A percentile compares a stretch with the other conserved stretches of the same genome.
Conservation (phyloP, 2,113 vertebrate species). For the Megaleporinus macrocephalus region DNA sequence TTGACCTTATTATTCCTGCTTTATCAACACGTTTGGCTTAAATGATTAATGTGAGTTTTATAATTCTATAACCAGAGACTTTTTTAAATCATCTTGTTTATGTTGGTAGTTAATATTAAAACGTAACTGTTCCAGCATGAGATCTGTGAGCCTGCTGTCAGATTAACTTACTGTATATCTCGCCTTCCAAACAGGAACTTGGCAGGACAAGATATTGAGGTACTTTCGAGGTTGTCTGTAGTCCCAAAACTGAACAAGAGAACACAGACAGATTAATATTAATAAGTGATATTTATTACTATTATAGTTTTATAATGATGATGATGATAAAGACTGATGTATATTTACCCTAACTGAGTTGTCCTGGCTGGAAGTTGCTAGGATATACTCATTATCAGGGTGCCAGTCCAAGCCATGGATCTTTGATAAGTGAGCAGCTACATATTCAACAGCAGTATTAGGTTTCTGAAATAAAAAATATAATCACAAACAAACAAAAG, state of each 20-base stretch:
- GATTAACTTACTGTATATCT: conserved; percentile 88
- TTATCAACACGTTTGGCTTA: too few species aligned
- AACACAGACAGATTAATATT: background rate
- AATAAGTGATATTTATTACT: background rate
- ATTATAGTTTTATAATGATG: too few species aligned
- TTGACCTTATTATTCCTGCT: too few species aligned
- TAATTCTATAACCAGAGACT: background rate
- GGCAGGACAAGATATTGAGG: conserved; percentile 93
- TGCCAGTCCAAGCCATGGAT: conserved; percentile 98
- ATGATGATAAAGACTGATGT: too few species aligned
- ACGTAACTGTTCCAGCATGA: too few species aligned
- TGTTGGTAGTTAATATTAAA: too few species aligned
- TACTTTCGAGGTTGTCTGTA: conserved; percentile 96
- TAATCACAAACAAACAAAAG: background rate
- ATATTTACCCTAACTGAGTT: conserved; percentile 92
- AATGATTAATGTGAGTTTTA: background rate
- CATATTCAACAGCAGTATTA: conserved; percentile 93
- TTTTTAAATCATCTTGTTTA: too few species aligned
- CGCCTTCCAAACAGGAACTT: conserved; percentile 98
- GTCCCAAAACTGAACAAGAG: conserved; percentile 91
- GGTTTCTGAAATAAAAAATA: conserved; percentile 82
- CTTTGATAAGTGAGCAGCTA: conserved; percentile 96
- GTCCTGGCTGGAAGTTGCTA: conserved; percentile 97
- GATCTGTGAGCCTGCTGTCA: background rate
- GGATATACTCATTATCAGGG: conserved; percentile 91